Evolutionary conservation across 2,113 vertebrate genomes (phyloP).

Genomic region (Pituophis catenifer): DNA sequence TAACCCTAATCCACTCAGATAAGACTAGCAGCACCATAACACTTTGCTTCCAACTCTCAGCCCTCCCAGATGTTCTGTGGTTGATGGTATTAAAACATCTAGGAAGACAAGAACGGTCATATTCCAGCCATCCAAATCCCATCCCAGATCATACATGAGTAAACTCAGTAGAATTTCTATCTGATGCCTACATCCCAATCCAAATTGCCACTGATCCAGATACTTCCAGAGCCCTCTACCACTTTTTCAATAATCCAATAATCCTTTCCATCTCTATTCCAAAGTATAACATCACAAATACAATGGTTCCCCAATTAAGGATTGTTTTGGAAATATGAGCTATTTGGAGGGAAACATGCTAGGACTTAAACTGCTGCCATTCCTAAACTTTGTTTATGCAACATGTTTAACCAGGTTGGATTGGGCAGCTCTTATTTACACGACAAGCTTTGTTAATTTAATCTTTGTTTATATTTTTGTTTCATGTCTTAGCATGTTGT

Average conservation of each 20-base stretch:
- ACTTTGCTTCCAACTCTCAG: background rate
- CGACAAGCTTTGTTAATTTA: background rate
- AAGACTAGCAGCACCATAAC: background rate
- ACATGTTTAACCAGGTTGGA: background rate
- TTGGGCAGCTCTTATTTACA: background rate
- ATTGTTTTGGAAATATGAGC: background rate
- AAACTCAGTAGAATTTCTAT: background rate
- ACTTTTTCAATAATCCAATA: background rate
- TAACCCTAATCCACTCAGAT: background rate
- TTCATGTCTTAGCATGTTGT: background rate
- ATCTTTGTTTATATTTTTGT: background rate
- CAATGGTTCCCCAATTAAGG: background rate
- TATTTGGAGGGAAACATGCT: background rate
- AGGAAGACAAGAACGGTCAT: background rate
- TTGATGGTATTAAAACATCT: background rate
- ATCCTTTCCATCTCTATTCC: background rate
- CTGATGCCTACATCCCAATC: background rate
- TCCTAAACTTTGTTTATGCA: background rate
- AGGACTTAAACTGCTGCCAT: background rate
- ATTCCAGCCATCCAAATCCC: background rate
- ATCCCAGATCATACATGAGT: background rate
- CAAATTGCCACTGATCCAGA: background rate
- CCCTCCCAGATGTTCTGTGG: background rate
- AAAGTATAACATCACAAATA: background rate
- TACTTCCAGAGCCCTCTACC: background rate